These are phyloP conservation scores for Mastomys natalensis DNA, from an alignment of 2,113 vertebrate species.

Conservation along the genomic window DNA sequence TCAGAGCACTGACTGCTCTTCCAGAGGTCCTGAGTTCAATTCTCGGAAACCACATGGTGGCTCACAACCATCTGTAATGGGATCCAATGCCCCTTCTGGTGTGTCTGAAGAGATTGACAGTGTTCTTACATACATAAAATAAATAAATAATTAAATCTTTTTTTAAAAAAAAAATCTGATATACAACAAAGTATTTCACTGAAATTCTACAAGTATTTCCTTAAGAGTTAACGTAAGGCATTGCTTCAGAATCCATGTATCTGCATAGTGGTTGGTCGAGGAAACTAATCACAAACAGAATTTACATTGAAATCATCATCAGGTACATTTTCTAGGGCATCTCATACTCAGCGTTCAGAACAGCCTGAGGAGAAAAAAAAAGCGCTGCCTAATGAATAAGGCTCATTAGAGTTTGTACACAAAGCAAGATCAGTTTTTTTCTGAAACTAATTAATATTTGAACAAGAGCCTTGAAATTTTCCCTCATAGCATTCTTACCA, in stretches of 20 bases:
- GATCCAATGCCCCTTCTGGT: too few relatives aligned
- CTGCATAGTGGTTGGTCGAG: background rate
- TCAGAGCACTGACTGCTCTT: too few relatives aligned
- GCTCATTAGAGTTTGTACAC: slow-evolving; percentile 44
- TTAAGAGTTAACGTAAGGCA: slow-evolving; percentile 23
- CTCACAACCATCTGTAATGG: too few relatives aligned
- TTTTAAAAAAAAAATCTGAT: too few relatives aligned
- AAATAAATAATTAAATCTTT: too few relatives aligned
- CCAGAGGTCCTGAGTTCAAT: too few relatives aligned
- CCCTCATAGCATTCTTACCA: background rate
- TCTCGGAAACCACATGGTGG: too few relatives aligned
- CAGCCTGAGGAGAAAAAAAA: slow-evolving; percentile 22
- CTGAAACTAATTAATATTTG: slow-evolving; percentile 66
- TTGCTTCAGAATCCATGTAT: slow-evolving; percentile 29
- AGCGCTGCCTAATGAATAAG: slow-evolving; percentile 67
- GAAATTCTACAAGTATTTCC: background rate
- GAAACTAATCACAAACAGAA: slow-evolving; percentile 50
- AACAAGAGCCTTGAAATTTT: slow-evolving; percentile 60
- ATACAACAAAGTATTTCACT: background rate
- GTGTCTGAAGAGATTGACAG: too few relatives aligned
- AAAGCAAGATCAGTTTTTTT: slow-evolving; percentile 51
- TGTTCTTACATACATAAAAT: too few relatives aligned
- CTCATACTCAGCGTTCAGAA: slow-evolving; percentile 47
- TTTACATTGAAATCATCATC: slow-evolving; percentile 53
- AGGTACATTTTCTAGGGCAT: slow-evolving; percentile 37